phyloP scores from a whole-genome alignment of 2,797 vertebrate species.

The Anabas testudineus region DNA sequence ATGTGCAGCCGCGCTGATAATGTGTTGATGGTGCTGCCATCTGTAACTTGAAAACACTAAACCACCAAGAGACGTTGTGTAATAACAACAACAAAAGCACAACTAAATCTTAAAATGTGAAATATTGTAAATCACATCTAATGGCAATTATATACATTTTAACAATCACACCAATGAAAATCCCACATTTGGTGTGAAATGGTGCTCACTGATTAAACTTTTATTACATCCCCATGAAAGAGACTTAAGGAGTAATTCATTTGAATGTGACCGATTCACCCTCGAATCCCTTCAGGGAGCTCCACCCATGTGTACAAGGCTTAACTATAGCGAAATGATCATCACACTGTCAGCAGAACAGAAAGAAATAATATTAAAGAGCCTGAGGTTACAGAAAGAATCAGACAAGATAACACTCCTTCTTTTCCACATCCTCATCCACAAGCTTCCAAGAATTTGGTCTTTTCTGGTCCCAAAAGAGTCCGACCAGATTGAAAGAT shows the following conservation, averaged over 20 bases:
- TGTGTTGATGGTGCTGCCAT: constrained; percentile 18
- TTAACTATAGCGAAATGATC: constrained; percentile 49
- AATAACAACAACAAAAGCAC: background rate
- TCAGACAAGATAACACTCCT: constrained; percentile 28
- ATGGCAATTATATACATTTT: background rate
- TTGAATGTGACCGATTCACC: constrained; percentile 58
- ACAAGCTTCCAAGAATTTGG: constrained; percentile 18
- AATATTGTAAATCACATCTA: constrained; percentile 5
- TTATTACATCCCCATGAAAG: constrained; percentile 23
- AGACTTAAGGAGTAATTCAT: constrained; percentile 39
- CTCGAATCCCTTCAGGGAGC: constrained; percentile 51
- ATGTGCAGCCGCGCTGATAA: background rate
- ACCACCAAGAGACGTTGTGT: background rate
- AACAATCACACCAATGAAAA: constrained; percentile 18
- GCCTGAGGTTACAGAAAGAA: constrained; percentile 32
- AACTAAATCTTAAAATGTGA: background rate
- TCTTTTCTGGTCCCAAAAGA: too few species aligned
- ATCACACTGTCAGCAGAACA: constrained; percentile 52
- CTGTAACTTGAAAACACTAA: constrained; percentile 29
- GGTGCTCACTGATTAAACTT: constrained; percentile 26
- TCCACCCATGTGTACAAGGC: constrained; percentile 59
- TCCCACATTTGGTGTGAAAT: background rate
- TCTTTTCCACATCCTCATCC: constrained; percentile 8
- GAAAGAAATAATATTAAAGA: constrained; percentile 37
- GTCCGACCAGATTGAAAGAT: constrained; percentile 26